Base-by-base conservation (phyloP, 2,888 invertebrate species). In the Salticus scenicus region DNA sequence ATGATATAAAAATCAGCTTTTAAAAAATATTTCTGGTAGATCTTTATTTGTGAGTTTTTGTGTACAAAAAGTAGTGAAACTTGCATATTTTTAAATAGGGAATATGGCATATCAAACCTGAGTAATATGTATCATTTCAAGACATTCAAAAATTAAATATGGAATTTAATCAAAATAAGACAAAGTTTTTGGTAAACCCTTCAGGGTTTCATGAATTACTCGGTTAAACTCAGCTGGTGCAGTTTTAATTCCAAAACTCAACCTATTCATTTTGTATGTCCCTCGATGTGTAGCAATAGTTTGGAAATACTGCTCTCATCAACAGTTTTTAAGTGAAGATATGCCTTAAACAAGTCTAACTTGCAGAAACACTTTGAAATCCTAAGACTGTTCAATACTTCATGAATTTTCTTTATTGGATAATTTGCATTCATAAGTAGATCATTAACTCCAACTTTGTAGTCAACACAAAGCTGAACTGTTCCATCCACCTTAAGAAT, bases 381-480 rank as follows among this genome's bases (percentile, higher is more conserved):
- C 10, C 17, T 20, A 10, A 64, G 33, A 17, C 74, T 74, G n/a
- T 66, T 30, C 0, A 30, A 24, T 1, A 66, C 0, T 0, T 1
- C 10, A 1, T 66, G 30, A 31, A 66, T 66, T 27, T 27, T 30
- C 66, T 66, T 30, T 0, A 47, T 47, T 12, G 47, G 47, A 14
- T 47, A 47, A n/a, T 47, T n/a, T 33, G 30, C 37, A 71, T 7
- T 12, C 12, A n/a, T 0, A 0, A 0, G 37, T 37, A 37, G 37
- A 37, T 37, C 37, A 31, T 74, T 64, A 1, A 74, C 64, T 0
- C 64, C 75, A 10, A 75, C 17, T 28, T 63, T 75, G 17, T 75
- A 75, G n/a, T 75, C 17, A 20, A 72, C 72, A 20, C 64, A 75
- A n/a, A 75, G 64, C 28, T 17, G 17, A 64, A 75, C 64, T 17